Evolutionary conservation across 2,797 vertebrate species (phyloP).

Genomic region (Bucorvus abyssinicus): DNA sequence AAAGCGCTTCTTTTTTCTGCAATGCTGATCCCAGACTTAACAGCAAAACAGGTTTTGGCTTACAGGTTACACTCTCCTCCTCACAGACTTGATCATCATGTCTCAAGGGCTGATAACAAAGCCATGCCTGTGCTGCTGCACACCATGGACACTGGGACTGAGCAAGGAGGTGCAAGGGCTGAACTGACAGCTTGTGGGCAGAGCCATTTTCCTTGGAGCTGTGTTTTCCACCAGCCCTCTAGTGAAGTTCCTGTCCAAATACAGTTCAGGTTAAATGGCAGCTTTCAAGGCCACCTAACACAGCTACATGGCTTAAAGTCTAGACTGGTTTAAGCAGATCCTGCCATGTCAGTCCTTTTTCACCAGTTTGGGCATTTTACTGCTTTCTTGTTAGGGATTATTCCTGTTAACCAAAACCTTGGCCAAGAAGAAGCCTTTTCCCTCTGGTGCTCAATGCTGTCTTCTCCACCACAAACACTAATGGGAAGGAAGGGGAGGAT

Average conservation of each 20-base stretch:
- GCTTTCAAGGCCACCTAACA: background rate
- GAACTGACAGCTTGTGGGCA: background rate
- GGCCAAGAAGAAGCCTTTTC: background rate
- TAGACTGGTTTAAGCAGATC: background rate
- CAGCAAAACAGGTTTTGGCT: background rate
- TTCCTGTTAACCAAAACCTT: background rate
- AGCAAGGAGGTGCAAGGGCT: background rate
- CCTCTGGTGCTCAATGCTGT: background rate
- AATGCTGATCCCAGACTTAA: background rate
- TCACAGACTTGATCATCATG: background rate
- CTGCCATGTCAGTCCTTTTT: background rate
- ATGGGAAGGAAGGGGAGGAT: background rate
- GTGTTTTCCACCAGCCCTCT: background rate
- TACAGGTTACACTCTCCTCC: background rate
- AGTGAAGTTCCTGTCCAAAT: background rate
- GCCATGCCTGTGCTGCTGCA: background rate
- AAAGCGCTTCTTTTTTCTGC: background rate
- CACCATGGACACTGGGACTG: background rate
- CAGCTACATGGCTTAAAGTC: background rate
- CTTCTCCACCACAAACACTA: background rate
- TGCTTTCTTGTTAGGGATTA: background rate
- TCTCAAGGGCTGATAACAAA: background rate
- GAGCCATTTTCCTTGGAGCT: background rate
- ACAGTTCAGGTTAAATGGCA: background rate
- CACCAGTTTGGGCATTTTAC: background rate